A percentile compares a stretch with the other conserved stretches of the same genome.
Evolutionary conservation across 1,140 invertebrate species (phyloP).

Genomic region (Drosophila grimshawi): DNA sequence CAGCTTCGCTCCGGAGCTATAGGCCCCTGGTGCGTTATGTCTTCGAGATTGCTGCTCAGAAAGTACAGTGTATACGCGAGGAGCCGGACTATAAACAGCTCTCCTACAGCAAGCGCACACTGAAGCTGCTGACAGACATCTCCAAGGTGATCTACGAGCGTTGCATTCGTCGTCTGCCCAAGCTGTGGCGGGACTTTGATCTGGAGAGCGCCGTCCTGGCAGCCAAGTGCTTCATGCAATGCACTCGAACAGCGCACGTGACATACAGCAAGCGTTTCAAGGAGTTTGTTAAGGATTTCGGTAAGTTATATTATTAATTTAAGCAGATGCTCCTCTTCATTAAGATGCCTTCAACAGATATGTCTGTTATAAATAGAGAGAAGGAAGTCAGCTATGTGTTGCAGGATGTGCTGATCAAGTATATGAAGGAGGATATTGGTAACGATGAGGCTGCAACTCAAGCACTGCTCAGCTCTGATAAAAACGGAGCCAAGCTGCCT

Average conservation of each 20-base stretch:
- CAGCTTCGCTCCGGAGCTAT: constrained; percentile 58
- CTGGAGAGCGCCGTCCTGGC: constrained; percentile 83
- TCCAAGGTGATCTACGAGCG: constrained; percentile 83
- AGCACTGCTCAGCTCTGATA: constrained; percentile 40
- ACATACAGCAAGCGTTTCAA: constrained; percentile 84
- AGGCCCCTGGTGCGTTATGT: constrained; percentile 71
- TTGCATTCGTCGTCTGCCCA: constrained; percentile 76
- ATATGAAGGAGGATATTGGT: constrained; percentile 60
- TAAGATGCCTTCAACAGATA: constrained; percentile 39
- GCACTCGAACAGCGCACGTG: constrained; percentile 85
- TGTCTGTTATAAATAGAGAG: constrained; percentile 49
- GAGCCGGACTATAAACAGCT: constrained; percentile 80
- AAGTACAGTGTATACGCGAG: constrained; percentile 61
- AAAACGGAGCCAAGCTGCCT: constrained; percentile 43
- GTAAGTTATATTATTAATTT: constrained; percentile 64
- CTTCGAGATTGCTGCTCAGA: constrained; percentile 48
- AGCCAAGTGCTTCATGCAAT: constrained; percentile 86
- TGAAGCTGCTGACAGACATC: constrained; percentile 78
- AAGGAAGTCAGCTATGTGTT: constrained; percentile 56
- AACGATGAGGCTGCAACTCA: constrained; percentile 22
- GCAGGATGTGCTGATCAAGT: constrained; percentile 64
- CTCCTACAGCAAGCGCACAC: constrained; percentile 66
- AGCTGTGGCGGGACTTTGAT: constrained; percentile 84
- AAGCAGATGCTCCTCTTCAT: no score
- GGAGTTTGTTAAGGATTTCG: constrained; percentile 84